Evolutionary conservation across 1,140 invertebrate genomes (phyloP).

Genomic region (Neodiprion fabricii): DNA sequence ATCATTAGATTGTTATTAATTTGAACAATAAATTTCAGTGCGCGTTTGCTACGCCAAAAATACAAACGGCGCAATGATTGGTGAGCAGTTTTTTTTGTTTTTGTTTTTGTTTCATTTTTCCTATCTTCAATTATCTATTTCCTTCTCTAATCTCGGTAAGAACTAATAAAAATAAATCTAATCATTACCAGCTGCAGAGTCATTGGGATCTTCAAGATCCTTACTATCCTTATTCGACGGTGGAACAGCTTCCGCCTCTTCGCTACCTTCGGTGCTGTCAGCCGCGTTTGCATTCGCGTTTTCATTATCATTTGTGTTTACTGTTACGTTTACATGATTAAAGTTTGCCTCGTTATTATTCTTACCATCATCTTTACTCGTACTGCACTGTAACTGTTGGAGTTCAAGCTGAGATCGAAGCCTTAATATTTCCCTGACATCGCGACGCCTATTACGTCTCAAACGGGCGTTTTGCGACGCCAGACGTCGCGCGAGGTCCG

Average conservation of each 20-base stretch:
- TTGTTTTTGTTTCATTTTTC: constrained; percentile 22
- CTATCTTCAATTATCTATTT: constrained; percentile 36
- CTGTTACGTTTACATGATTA: neutral
- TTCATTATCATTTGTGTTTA: constrained; percentile 27
- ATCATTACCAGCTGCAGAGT: constrained; percentile 40
- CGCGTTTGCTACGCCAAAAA: constrained; percentile 38
- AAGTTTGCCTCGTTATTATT: constrained; percentile 12
- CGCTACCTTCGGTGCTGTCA: constrained; percentile 50
- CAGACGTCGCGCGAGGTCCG: constrained; percentile 44
- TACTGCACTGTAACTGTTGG: constrained; percentile 31
- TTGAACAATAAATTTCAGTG: constrained; percentile 29
- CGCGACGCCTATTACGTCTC: constrained; percentile 34
- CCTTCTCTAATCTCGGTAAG: constrained; percentile 28
- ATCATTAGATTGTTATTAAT: constrained; percentile 3
- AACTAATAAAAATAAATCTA: constrained; percentile 30
- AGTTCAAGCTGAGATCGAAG: constrained; percentile 41
- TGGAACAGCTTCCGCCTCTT: constrained; percentile 34
- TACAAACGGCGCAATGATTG: constrained; percentile 41
- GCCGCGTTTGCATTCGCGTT: constrained; percentile 43
- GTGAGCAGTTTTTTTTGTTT: constrained; percentile 34
- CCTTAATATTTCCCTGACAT: constrained; percentile 43
- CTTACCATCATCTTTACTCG: constrained; percentile 14
- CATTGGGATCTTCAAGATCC: constrained; percentile 37
- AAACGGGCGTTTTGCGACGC: constrained; percentile 43
- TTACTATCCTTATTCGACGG: constrained; percentile 36